phyloP scores from a whole-genome alignment of 2,888 invertebrate species.

The Coelinius sp. region DNA sequence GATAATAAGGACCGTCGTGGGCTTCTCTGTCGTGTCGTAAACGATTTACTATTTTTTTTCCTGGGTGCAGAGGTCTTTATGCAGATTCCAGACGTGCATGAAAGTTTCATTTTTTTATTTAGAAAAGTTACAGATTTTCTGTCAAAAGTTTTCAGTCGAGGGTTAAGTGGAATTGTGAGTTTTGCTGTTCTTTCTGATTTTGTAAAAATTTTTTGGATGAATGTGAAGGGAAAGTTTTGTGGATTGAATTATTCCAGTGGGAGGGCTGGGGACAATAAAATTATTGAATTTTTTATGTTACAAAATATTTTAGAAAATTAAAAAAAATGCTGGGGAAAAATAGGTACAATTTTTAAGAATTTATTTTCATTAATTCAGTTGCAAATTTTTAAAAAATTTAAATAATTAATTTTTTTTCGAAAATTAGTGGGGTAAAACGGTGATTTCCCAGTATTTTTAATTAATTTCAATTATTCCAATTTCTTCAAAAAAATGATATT shows the following conservation, averaged over 20 bases:
- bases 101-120: conserved; percentile 37
- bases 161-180: conserved; percentile 1
- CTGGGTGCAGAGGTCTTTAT: conserved; percentile 32
- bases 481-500: too few species aligned
- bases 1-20: conserved; percentile 48
- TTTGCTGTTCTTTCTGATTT: background rate
- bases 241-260: background rate
- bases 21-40: conserved; percentile 33
- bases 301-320: too few species aligned
- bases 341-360: too few species aligned
- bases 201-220: background rate
- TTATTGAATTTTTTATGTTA: too few species aligned
- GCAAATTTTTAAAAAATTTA: too few species aligned
- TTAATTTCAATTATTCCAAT: too few species aligned
- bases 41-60: conserved; percentile 34
- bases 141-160: conserved; percentile 16
- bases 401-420: too few species aligned
- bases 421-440: too few species aligned
- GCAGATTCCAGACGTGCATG: conserved; percentile 22
- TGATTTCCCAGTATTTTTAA: background rate
- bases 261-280: background rate
- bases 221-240: background rate
- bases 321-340: too few species aligned
- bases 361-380: too few species aligned
- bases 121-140: conserved; percentile 6